Conservation (phyloP, 2,797 vertebrate genomes). For the Microctenopoma stevenorrisi region DNA sequence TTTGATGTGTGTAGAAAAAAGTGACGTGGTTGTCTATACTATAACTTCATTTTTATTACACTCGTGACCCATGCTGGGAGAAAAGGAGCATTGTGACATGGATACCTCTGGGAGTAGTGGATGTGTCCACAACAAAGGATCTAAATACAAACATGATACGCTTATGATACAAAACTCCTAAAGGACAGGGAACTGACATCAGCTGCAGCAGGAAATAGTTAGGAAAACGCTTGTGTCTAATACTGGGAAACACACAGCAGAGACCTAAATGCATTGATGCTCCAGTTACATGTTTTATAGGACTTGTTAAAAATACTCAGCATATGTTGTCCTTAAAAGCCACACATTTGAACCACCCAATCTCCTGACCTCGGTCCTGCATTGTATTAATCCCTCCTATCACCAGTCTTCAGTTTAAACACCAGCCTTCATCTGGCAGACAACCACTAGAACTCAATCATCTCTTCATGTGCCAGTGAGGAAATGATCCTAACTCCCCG, state of each 20-base stretch:
- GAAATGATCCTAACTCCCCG: conserved; percentile 59
- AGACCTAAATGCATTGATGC: not conserved
- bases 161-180: not conserved
- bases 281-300: not conserved
- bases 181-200: not conserved
- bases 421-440: not conserved
- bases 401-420: not conserved
- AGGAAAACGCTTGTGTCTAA: not conserved
- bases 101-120: conserved; percentile 3
- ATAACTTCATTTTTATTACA: not conserved
- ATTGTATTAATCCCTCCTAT: conserved; percentile 29
- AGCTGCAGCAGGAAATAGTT: not conserved
- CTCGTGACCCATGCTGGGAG: not conserved
- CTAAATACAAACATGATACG: not conserved
- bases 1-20: not conserved
- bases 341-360: conserved; percentile 14
- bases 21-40: not conserved
- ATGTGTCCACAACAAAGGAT: conserved; percentile 7
- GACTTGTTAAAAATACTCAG: conserved; percentile 1
- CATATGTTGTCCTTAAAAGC: conserved; percentile 32
- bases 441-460: not conserved
- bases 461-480: conserved; percentile 24
- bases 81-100: conserved; percentile 20
- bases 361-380: conserved; percentile 46
- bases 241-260: not conserved